Evolutionary conservation across 2,113 vertebrate genomes (phyloP), one percentile per base, ranked within the genome.

Genomic region (Vimba vimba): DNA sequence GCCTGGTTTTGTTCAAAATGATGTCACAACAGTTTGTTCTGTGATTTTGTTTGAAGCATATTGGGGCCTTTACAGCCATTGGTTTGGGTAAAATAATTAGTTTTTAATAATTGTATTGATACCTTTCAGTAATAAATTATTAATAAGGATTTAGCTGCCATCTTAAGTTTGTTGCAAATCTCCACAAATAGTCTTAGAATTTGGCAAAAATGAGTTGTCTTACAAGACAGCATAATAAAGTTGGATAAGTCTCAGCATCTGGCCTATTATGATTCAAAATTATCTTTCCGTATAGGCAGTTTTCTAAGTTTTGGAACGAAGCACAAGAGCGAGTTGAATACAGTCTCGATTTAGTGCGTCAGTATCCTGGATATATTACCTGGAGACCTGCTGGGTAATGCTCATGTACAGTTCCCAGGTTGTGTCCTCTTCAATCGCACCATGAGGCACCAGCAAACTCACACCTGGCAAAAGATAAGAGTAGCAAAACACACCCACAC

Each of bases 381-480:
- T 98, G 93, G 95, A 94, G 90, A 97, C 96, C 89, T 93, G 96
- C 86, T 98, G 97, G 90, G 93, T 96, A 95, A 99, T 93, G 91
- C 96, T 94, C 92, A 99, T 96, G 89, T 95, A 98, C 91, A 97
- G 97, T 82, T 99, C 98, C 97, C 97, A 99, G 1, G 96, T 97
- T 21, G 92, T 96, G 89, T 97, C 97, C 90, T 98, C 97, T 10
- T 96, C 93, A 79, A 99, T 96, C 13, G 97, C 97, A 3, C 97
- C 97, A 0, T 97, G 96, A 50, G 97, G 97, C 88, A 99, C 96
- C 92, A 99, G 55, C 91, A 99, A 90, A 89, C 96, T 98, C 91
- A 98, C 97, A 86, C 97, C 97, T 99, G 86, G 79, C 90, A 2
- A 90, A 75, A 94, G 45, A 27, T 23, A 86, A 60, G 5, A 79